Evolutionary conservation across 2,888 invertebrate genomes (phyloP), one percentile per base, ranked within the genome.

Genomic region (Pinctada fucata): DNA sequence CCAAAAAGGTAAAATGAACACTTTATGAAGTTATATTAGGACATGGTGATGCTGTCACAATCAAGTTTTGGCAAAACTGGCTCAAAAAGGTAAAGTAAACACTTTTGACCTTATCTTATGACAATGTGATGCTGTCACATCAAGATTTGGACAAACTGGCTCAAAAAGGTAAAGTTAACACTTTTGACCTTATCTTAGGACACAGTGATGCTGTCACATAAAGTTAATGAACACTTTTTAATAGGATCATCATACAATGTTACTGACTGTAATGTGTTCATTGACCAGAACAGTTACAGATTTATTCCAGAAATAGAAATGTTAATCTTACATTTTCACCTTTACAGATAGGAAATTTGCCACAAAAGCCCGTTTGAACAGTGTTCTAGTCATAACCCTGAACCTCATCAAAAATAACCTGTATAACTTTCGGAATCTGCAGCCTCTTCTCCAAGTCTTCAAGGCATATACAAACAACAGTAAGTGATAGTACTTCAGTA

Each of bases 311-410:
- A 31, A 31, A 31, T 31, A 31, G 31, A 31, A 31, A 31, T 31
- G 31, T 31, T 31, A 31, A 31, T 31, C 31, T 31, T 31, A 31
- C 31, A 31, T 31, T 58, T 58, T 58, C 13, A 6, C 58, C 58
- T 69, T 87, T 85, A 70, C 84, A 88, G 94, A 94, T 90, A 84
- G 92, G 5, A 95, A 95, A 92, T 95, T 96, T 90, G 94, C 95
- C 31, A 91, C 94, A 80, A 95, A 95, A 93, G 94, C 95, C 45
- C 94, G 95, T 87, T 93, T 94, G 90, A 89, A 89, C 76, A 86
- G 91, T 74, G 89, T 90, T 5, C 83, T 92, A 64, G 83, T 90
- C n/a, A 84, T 92, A 48, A 91, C 91, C 0, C 79, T 92, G 72
- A 87, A 85, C 75, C 76, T 92, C 81, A 84, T 92, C 63, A 90